Conservation (phyloP, 1,140 invertebrate species). For the Neotoxoptera formosana region DNA sequence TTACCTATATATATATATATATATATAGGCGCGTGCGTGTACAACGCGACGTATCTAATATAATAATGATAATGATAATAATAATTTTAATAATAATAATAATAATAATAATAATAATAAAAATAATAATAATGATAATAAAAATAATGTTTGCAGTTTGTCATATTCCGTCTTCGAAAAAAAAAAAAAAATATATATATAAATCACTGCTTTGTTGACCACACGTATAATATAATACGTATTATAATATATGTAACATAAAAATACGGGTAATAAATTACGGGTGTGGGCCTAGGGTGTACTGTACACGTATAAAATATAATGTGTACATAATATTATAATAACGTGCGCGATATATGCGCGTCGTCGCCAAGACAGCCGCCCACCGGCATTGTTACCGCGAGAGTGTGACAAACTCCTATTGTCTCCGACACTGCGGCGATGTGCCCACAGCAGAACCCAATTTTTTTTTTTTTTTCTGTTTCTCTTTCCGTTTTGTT, state of each 20-base stretch:
- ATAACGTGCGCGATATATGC: conserved; percentile 9
- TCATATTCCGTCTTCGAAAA: neutral
- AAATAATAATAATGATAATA: neutral
- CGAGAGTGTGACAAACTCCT: conserved; percentile 52
- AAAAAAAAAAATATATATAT: too few relatives aligned
- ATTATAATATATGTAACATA: neutral
- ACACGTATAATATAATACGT: neutral
- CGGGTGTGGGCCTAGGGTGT: conserved; percentile 35
- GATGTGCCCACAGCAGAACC: conserved; percentile 28
- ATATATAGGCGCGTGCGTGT: too few relatives aligned
- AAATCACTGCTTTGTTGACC: conserved; percentile 41
- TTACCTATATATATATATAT: too few relatives aligned
- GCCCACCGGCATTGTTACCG: conserved; percentile 53
- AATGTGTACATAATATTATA: neutral
- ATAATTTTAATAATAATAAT: neutral
- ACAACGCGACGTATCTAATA: neutral
- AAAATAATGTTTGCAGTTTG: conserved; percentile 20
- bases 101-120: neutral
- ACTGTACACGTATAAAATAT: too few relatives aligned
- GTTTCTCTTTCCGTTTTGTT: neutral
- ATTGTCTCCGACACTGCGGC: conserved; percentile 35
- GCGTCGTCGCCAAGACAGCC: conserved; percentile 41
- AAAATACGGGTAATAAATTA: conserved; percentile 57
- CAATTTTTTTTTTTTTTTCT: neutral
- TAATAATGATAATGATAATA: conserved; percentile 9